Evolutionary conservation across 1,140 invertebrate genomes (phyloP), one percentile per base, ranked within the genome.

Genomic region (Oncopeltus fasciatus): DNA sequence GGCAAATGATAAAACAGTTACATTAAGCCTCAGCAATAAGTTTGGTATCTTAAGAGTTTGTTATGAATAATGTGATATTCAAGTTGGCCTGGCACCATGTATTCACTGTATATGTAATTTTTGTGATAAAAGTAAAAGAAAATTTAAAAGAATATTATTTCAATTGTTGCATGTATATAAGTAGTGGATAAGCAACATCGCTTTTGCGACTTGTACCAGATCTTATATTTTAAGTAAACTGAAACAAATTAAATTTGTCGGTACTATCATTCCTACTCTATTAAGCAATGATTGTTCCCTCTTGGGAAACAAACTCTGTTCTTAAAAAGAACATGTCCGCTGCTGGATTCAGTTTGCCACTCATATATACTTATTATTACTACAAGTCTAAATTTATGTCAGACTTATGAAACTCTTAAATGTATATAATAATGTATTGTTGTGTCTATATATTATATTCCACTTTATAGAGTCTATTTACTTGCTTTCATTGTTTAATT

Each of bases 1-100:
- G 12, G 21, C 21, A 53, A 53, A 24, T 24, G 16, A 53, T 53
- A 24, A 53, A 53, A 53, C 49, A 53, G 49, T 53, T 24, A 53
- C 49, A 53, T 59, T 59, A 59, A 18, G 33, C 57, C 57, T 59
- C 57, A 59, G 29, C 33, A 59, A 59, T 59, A 43, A 43, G 57
- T 59, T 59, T 20, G 26, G 29, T 59, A 43, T 43, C 38, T 59
- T 38, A 59, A 59, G 28, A 29, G 33, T 33, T 38, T 33, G 31
- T 57, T 57, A 59, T 59, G 21, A 43, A 59, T 59, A 53, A 59
- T 59, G 57, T 59, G 57, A 59, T 59, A 59, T 59, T 43, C 31
- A 59, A 20, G 21, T 59, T 59, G 57, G 57, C 33, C 57, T 59
- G 57, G 57, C 57, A 59, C 57, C 57, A 59, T 59, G 38, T 59